Evolutionary conservation across 2,888 invertebrate species (phyloP), one percentile per base, ranked within the genome.

Genomic region (Drosophila neonasuta): DNA sequence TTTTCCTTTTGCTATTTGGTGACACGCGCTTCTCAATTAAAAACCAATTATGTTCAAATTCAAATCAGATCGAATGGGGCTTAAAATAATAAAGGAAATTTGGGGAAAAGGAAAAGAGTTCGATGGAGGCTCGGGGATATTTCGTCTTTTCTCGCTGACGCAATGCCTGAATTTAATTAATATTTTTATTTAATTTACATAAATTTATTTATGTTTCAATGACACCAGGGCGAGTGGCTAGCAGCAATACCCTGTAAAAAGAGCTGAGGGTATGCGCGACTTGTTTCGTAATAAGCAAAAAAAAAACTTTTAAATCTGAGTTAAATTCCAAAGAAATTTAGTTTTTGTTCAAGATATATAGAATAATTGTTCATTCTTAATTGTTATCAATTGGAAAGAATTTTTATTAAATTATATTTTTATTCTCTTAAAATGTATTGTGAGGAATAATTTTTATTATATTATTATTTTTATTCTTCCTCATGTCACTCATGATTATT

Each of bases 181-280:
- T 82, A 20, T 68, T 72, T 72, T 59, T 58, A 68, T 83, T 71
- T 68, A 77, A 81, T 81, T 81, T 81, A 80, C 81, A 81, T 81
- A 81, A 81, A 86, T 86, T 77, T 81, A 76, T 86, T 83, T 78
- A 77, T 83, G 81, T 86, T 83, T 67, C 73, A 75, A 71, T 77
- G 59, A 66, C 68, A 71, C 61, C 73, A 57, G 66, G 57, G 68
- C 61, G 50, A 64, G 51, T 49, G 24, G 11, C 15, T 10, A 29
- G 0, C 8, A 41, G 9, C 15, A 8, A 46, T 46, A 46, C 45
- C 55, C 36, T 56, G 15, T 45, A 55, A 45, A 34, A 13, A 13
- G n/a, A 1, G 0, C 29, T 5, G 2, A 4, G 52, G 9, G 42
- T n/a, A 32, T 42, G 11, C 29, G 2, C 9, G 42, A 42, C 52